A percentile compares a stretch with the other conserved stretches of the same genome.
These are phyloP conservation scores for Falco rusticolus DNA, from an alignment of 2,797 vertebrate genomes.

Conservation along the genomic window DNA sequence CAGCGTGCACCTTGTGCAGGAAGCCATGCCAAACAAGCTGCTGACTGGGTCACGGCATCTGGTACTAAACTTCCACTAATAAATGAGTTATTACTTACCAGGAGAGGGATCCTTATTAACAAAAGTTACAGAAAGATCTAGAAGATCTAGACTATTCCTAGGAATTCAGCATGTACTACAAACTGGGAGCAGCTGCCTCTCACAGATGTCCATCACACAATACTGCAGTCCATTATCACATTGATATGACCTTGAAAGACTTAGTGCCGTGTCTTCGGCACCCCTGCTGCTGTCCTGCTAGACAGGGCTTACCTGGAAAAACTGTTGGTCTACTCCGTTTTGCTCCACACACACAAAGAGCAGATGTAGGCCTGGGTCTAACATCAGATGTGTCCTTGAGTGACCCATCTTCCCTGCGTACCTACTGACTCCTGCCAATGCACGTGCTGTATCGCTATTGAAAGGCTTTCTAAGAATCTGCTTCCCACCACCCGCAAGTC, in stretches of 20 bases:
- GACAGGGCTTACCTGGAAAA: background rate
- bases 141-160: background rate
- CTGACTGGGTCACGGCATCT: background rate
- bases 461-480: background rate
- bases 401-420: background rate
- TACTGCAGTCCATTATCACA: background rate
- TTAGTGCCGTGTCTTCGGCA: background rate
- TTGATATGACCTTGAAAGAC: background rate
- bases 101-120: background rate
- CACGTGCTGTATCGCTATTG: fast-evolving
- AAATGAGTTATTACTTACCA: background rate
- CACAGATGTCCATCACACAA: background rate
- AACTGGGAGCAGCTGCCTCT: background rate
- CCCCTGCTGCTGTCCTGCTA: background rate
- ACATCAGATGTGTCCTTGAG: background rate
- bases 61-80: background rate
- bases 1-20: background rate
- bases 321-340: background rate
- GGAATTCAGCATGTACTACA: background rate
- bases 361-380: background rate
- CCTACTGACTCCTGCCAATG: background rate
- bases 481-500: background rate
- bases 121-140: background rate
- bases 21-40: background rate
- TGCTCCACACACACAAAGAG: background rate